A percentile compares a stretch with the other conserved stretches of the same genome.
Conservation (phyloP, 2,113 vertebrate genomes). For the Raja brachyura region DNA sequence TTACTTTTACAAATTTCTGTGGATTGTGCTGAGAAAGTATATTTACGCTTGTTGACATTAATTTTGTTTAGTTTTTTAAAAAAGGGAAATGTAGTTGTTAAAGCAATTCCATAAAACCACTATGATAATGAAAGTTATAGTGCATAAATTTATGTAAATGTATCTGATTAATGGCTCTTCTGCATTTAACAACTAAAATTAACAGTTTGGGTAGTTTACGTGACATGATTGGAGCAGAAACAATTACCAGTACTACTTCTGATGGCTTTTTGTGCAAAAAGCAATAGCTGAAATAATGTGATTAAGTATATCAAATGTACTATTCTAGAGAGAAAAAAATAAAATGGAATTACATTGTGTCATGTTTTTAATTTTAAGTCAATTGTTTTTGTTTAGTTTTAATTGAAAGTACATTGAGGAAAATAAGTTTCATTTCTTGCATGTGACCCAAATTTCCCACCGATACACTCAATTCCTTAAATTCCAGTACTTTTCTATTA, state of each 20-base stretch:
- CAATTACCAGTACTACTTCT: slow-evolving; percentile 14
- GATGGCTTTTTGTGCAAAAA: not conserved
- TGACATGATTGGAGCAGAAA: not conserved
- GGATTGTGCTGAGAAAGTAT: slow-evolving; percentile 24
- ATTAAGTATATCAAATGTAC: slow-evolving; percentile 29
- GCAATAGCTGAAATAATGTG: slow-evolving; percentile 35
- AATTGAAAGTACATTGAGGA: not conserved
- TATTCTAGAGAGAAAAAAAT: slow-evolving; percentile 28
- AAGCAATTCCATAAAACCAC: not conserved
- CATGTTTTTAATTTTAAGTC: slow-evolving; percentile 19
- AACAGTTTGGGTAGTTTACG: not conserved
- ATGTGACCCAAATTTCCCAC: not conserved
- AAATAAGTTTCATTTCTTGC: not conserved
- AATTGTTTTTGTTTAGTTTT: not conserved
- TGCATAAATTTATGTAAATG: slow-evolving; percentile 22
- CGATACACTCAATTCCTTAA: not conserved
- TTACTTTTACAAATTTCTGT: slow-evolving; percentile 29
- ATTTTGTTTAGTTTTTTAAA: slow-evolving; percentile 23
- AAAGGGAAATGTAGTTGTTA: slow-evolving; percentile 11
- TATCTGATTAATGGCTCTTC: slow-evolving; percentile 26
- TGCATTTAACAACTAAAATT: slow-evolving; percentile 14
- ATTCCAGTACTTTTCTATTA: not conserved
- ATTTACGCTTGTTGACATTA: slow-evolving; percentile 24
- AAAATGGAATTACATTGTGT: slow-evolving; percentile 31
- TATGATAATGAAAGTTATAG: not conserved